phyloP scores from a whole-genome alignment of 23 tunicate species.

The Aplidium turbinatum region DNA sequence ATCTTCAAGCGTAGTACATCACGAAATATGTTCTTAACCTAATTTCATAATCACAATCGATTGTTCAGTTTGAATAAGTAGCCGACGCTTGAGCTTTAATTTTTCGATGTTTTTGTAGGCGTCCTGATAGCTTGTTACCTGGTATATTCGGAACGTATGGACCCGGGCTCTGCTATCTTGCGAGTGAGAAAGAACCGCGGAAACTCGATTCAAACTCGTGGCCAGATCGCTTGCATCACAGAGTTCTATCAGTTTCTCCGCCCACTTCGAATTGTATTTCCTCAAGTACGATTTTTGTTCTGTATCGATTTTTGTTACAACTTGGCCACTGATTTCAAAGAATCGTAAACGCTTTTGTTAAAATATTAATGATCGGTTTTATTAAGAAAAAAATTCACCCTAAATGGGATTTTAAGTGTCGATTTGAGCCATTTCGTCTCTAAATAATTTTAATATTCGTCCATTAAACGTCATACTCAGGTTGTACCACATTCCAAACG shows the following conservation, averaged over 20 bases:
- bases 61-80: not conserved
- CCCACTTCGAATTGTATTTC: conserved; percentile 88
- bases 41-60: no score
- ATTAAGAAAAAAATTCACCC: no score
- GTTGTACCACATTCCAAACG: conserved; percentile 84
- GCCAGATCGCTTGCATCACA: conserved; percentile 88
- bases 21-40: no score
- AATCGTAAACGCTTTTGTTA: no score
- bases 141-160: conserved; percentile 83
- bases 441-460: not conserved
- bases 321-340: no score
- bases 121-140: conserved; percentile 90
- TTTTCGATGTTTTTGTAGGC: conserved; percentile 40
- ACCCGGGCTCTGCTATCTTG: conserved; percentile 73
- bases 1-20: no score
- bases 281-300: conserved; percentile 61
- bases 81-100: not conserved
- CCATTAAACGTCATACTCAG: conserved; percentile 6
- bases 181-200: conserved; percentile 72
- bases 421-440: not conserved
- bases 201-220: conserved; percentile 93
- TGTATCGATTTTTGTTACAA: not conserved
- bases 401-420: no score
- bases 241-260: conserved; percentile 79
- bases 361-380: no score